Conservation (phyloP, 35 echinoderm and acorn worm species). For the Holothuria glaberrima region DNA sequence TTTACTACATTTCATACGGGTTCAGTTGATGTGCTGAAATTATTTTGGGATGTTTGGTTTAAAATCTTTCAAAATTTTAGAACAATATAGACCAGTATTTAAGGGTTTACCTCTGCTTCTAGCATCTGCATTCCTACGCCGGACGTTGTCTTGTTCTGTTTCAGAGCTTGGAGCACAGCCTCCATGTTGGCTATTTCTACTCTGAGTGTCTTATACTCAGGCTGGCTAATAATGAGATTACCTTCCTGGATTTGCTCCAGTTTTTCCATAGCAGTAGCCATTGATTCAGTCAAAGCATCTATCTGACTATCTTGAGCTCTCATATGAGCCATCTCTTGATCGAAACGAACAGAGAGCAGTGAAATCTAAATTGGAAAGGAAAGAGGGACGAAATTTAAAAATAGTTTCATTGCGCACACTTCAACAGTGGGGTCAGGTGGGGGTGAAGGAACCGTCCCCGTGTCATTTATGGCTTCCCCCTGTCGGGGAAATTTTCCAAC, state of each 20-base stretch:
- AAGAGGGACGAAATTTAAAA: background rate
- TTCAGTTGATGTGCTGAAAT: no score
- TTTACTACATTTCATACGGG: no score
- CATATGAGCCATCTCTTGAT: background rate
- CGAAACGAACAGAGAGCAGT: background rate
- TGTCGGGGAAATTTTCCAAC: no score
- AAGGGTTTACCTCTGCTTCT: slow-evolving; percentile 22
- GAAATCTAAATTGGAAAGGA: background rate
- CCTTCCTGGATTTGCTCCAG: slow-evolving; percentile 5
- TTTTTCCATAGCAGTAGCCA: background rate
- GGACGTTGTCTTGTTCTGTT: background rate
- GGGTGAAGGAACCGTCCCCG: no score
- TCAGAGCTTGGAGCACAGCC: background rate
- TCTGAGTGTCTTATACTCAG: background rate
- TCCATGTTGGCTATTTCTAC: background rate
- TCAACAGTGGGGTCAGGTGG: no score
- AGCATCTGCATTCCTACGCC: background rate
- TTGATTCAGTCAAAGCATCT: background rate
- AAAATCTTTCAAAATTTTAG: no score
- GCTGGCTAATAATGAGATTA: background rate
- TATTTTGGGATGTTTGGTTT: no score
- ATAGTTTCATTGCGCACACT: no score
- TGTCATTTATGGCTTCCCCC: no score
- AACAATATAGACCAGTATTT: no score
- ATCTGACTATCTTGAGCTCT: slow-evolving; percentile 1